Base-by-base conservation (phyloP, 2,888 invertebrate species). In the Xestoiulus laeticollis region DNA sequence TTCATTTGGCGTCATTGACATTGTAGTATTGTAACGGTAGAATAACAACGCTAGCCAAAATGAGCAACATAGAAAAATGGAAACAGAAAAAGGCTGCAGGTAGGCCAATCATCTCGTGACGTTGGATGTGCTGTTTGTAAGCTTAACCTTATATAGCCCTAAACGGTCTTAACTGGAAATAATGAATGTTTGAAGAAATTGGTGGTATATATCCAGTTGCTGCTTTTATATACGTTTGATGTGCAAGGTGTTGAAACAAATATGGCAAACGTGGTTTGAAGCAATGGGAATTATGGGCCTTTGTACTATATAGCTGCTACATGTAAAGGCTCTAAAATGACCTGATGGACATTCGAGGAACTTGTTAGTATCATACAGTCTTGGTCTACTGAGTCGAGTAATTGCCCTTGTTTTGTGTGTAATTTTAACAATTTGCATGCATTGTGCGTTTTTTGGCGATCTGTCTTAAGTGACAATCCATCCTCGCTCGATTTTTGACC, bases 1-100 rank as follows among this genome's bases (percentile, higher is more conserved):
- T 78, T 78, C 78, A 78, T 78, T 38, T 78, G 78, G 78, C 78
- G 78, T 78, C 78, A 78, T 78, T 78, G 78, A 78, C 78, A 78
- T 78, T 78, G 78, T 14, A 16, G 78, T 78, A 32, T 30, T 78
- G 78, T 16, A n/a, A n/a, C n/a, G n/a, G n/a, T n/a, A n/a, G n/a
- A n/a, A n/a, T n/a, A n/a, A 26, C 78, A 16, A 30, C 83, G 19
- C 22, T n/a, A n/a, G n/a, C 32, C 19, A 78, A 87, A 53, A 89
- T 89, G 89, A 89, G 88, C 85, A 89, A 89, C 84, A 89, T 89
- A 38, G 89, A 89, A 59, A 89, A 89, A 85, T 89, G 89, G 89
- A 89, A 89, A 83, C 87, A 88, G 87, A 89, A 89, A 85, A 89
- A 89, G 53, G 89, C 89, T 10, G 89, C 89, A 87, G 89, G 89